Evolutionary conservation across 1,140 invertebrate genomes (phyloP).

Genomic region (Pachyrhynchus sulphureomaculatus): DNA sequence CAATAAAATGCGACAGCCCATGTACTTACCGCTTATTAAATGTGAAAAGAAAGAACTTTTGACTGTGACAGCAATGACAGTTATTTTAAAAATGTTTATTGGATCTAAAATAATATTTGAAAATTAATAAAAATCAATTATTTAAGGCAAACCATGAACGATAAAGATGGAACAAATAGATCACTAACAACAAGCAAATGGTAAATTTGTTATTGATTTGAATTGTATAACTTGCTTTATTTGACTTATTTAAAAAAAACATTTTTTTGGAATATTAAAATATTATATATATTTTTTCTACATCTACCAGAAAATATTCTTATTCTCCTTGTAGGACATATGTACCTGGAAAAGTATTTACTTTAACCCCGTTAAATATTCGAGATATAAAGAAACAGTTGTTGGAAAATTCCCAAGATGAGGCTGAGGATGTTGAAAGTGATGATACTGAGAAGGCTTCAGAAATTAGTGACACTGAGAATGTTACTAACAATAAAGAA

Average conservation of each 20-base stretch:
- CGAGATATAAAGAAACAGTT: conserved; percentile 18
- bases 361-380: conserved; percentile 19
- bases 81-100: background rate
- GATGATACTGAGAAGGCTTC: background rate
- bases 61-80: background rate
- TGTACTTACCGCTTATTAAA: background rate
- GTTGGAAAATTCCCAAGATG: background rate
- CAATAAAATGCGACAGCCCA: too few species aligned
- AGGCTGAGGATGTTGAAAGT: conserved; percentile 1
- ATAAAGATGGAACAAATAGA: background rate
- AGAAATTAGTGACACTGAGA: conserved; percentile 1
- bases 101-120: background rate
- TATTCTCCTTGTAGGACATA: background rate
- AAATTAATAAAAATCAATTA: background rate
- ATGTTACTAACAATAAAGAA: background rate
- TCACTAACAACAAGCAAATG: background rate
- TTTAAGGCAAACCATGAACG: background rate
- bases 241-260: background rate
- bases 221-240: background rate
- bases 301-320: background rate
- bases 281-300: background rate
- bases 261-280: background rate
- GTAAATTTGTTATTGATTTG: background rate
- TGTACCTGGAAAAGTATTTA: conserved; percentile 13
- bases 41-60: background rate